Percentiles rank a stretch among this genome's conserved stretches.
Conservation (phyloP, 2,113 vertebrate genomes). For the Mirza zaza region DNA sequence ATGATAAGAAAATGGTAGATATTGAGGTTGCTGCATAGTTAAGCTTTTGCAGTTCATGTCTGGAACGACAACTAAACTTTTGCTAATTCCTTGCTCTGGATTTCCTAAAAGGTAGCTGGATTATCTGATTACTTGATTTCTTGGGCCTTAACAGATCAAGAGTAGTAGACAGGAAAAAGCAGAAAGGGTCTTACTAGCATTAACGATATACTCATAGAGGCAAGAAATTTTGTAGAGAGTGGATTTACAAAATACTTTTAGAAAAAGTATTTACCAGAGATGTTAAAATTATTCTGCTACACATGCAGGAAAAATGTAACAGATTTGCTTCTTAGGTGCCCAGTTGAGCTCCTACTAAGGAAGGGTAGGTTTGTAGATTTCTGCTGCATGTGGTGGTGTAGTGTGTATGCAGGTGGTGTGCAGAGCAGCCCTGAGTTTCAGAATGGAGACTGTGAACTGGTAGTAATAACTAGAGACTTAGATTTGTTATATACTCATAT, state of each 20-base stretch:
- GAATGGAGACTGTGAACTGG: background rate
- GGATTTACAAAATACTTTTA: background rate
- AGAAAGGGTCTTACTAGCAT: background rate
- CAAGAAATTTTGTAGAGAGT: background rate
- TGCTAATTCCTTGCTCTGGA: background rate
- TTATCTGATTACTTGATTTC: background rate
- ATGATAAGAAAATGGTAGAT: background rate
- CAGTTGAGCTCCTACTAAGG: background rate
- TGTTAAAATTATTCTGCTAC: background rate
- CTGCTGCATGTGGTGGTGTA: background rate
- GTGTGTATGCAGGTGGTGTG: background rate
- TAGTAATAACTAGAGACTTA: background rate
- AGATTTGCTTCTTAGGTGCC: background rate
- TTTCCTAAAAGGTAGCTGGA: conserved; percentile 8
- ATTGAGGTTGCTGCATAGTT: background rate
- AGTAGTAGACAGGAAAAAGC: background rate
- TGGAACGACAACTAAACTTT: background rate
- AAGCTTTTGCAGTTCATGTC: background rate
- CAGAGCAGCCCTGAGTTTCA: background rate
- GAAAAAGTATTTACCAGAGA: background rate
- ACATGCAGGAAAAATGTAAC: background rate
- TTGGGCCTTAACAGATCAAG: background rate
- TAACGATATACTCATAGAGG: background rate
- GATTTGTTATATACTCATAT: background rate
- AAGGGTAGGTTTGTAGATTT: background rate